Evolutionary conservation across 2,113 vertebrate genomes (phyloP), one percentile per base, ranked within the genome.

Genomic region (Salvelinus namaycush): DNA sequence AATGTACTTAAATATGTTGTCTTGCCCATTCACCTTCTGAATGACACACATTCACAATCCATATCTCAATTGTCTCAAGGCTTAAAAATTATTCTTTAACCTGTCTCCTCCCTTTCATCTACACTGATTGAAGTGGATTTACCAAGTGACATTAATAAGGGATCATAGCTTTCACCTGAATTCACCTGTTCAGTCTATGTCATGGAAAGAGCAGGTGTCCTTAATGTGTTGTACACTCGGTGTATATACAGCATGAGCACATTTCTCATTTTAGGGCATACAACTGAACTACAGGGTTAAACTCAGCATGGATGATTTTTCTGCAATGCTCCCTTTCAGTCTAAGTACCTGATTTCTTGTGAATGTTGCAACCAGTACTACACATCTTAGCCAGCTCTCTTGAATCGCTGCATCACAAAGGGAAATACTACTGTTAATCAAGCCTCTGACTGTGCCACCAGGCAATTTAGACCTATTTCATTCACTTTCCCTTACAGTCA

Each of bases 361-460:
- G 60, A 80, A 68, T 68, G 69, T 68, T 64, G 34, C 59, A 31
- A 59, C 44, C 70, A 73, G 24, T 85, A 85, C 83, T 78, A 79
- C 88, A 87, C 89, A 89, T 89, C 83, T 78, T 77, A 22, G 77
- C 75, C 78, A 76, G 76, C 78, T 88, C 78, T 84, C 87, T 88
- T 86, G 89, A 91, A 91, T 89, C 87, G 88, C 78, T 82, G 89
- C 87, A 88, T 89, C 87, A 92, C 89, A 92, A 91, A 90, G 83
- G 91, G 90, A 81, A 89, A 87, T 91, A 89, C 87, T 88, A 91
- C 85, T 88, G 86, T 89, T 92, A 92, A 93, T 92, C 91, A 92
- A 91, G 89, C 80, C 84, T 64, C 90, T 87, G 83, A 84, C 90
- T 84, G 88, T 85, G 90, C 90, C 68, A 80, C 86, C 81, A 83